Evolutionary conservation across 2,797 vertebrate species (phyloP), one percentile per base, ranked within the genome.

Genomic region (Poecilia velifera): DNA sequence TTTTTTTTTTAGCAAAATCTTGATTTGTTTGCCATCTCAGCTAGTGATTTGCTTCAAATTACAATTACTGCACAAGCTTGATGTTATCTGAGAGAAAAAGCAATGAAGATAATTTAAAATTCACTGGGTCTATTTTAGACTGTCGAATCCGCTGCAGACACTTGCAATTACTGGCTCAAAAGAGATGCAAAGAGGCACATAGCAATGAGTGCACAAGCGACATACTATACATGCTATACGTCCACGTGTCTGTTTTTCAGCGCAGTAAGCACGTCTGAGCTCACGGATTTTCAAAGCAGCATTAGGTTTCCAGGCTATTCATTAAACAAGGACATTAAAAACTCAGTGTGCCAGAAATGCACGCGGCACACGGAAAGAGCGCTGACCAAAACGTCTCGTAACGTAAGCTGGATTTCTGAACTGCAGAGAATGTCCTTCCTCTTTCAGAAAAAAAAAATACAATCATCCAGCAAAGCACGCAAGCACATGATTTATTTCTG

Each of bases 401-500:
- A 71, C 74, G 74, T 55, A 68, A 53, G 78, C 66, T 80, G 80
- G 74, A 31, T 76, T 79, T 80, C 76, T 79, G 46, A 55, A 76
- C 73, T 41, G 41, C 25, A 25, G 72, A 83, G 34, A 90, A 80
- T 83, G 77, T 80, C 79, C 84, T 51, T 76, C 45, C 77, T 74
- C 82, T 71, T 88, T 92, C 90, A 78, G 73, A 72, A 89, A 88
- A 34, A 41, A 92, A 41, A 92, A 93, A 92, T 85, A 88, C 86
- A 93, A 87, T 89, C 45, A 80, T 72, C 84, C 82, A 74, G 82
- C 73, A 82, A 94, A 93, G 84, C 79, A 88, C 87, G 88, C 76
- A 88, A 88, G 85, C 87, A 75, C 93, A 94, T 92, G 91, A 95
- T 94, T 95, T 92, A 94, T 95, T 94, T 94, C 91, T 94, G 88